phyloP scores from a whole-genome alignment of 2,888 invertebrate species.

The Nephrotoma flavescens region DNA sequence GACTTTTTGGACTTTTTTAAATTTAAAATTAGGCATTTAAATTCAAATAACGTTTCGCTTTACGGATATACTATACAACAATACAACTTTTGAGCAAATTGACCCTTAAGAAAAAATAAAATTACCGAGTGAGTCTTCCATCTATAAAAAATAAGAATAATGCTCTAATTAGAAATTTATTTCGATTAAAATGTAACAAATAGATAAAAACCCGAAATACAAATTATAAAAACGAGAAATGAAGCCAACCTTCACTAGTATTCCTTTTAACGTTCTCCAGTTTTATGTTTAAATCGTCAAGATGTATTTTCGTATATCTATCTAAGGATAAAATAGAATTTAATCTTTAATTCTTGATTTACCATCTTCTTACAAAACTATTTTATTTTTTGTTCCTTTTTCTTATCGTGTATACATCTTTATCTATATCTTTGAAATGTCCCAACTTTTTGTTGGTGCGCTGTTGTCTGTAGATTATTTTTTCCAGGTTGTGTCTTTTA shows the following conservation, averaged over 20 bases:
- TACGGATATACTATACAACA: too few relatives aligned
- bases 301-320: background rate
- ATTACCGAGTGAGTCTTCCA: background rate
- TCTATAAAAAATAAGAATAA: background rate
- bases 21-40: too few relatives aligned
- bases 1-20: too few relatives aligned
- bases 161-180: background rate
- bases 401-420: background rate
- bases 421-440: background rate
- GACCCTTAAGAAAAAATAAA: background rate
- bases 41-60: too few relatives aligned
- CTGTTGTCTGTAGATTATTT: background rate
- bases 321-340: background rate
- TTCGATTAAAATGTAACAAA: background rate
- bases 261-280: background rate
- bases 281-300: background rate
- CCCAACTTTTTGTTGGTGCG: background rate
- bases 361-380: background rate
- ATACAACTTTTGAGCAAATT: background rate
- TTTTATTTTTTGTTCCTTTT: background rate
- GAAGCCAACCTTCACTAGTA: background rate
- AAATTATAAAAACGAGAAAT: background rate
- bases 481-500: background rate
- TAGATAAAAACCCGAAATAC: background rate
- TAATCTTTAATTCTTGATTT: background rate